A percentile compares a stretch with the other conserved stretches of the same genome.
Conservation (phyloP, 2,888 invertebrate genomes). For the Cyrtodaria siliqua region DNA sequence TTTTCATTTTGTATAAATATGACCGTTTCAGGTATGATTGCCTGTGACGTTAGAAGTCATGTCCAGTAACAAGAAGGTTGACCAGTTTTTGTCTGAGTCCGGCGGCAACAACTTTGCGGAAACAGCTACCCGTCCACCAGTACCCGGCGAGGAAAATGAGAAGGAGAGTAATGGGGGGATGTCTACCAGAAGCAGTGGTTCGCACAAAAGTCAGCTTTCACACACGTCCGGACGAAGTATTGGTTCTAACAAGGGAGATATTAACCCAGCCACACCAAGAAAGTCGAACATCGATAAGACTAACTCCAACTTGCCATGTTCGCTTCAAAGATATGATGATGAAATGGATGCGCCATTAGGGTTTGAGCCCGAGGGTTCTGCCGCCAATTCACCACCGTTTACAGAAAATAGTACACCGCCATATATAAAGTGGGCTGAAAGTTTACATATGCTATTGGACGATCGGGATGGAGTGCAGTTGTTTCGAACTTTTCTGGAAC, state of each 20-base stretch:
- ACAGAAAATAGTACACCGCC: slow-evolving; percentile 87
- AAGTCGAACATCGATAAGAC: slow-evolving; percentile 81
- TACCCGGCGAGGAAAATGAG: slow-evolving; percentile 85
- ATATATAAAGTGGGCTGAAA: slow-evolving; percentile 96
- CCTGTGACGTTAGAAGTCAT: slow-evolving; percentile 34
- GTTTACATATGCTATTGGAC: slow-evolving; percentile 93
- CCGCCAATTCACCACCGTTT: slow-evolving; percentile 86
- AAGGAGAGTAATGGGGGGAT: slow-evolving; percentile 83
- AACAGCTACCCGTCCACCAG: slow-evolving; percentile 83
- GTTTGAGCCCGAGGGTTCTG: slow-evolving; percentile 88
- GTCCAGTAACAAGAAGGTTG: slow-evolving; percentile 80
- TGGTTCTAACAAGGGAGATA: slow-evolving; percentile 76
- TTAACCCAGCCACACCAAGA: slow-evolving; percentile 81
- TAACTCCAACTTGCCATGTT: slow-evolving; percentile 54
- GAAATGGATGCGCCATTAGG: slow-evolving; percentile 87
- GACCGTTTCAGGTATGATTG: slow-evolving; percentile 51
- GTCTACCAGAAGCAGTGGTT: slow-evolving; percentile 82
- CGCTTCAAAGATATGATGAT: slow-evolving; percentile 67
- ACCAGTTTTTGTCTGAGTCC: slow-evolving; percentile 81
- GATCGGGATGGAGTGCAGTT: slow-evolving; percentile 96
- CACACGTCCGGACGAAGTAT: slow-evolving; percentile 74
- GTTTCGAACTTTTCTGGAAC: slow-evolving; percentile 89
- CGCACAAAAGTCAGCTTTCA: slow-evolving; percentile 82
- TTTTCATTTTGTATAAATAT: no score
- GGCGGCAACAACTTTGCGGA: slow-evolving; percentile 84